These are phyloP conservation scores for Leptothorax acervorum DNA, from an alignment of 2,888 invertebrate species.

Conservation along the genomic window DNA sequence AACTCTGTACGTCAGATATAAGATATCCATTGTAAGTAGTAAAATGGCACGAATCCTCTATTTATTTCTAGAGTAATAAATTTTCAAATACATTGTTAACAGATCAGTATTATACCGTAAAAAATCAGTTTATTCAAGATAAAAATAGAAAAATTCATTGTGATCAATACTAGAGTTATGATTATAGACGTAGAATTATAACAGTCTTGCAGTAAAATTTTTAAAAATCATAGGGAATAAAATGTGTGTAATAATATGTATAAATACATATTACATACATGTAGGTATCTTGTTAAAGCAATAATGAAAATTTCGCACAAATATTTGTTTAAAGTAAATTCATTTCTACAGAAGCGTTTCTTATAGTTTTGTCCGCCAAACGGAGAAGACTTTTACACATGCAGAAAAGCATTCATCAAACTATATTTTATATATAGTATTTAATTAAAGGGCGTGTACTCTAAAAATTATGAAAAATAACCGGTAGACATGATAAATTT, in stretches of 20 bases:
- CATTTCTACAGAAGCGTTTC: not conserved
- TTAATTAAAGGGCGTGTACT: not conserved
- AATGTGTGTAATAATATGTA: not conserved
- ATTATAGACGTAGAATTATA: not conserved
- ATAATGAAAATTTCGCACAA: not conserved
- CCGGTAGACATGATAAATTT: not conserved
- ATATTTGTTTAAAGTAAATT: not conserved
- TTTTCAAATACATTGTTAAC: not conserved
- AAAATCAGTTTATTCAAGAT: not conserved
- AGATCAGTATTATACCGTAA: not conserved
- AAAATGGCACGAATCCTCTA: not conserved
- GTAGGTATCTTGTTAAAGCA: not conserved
- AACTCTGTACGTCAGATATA: not conserved
- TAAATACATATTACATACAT: not conserved
- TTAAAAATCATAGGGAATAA: slow-evolving; percentile 13
- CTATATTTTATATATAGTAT: not conserved
- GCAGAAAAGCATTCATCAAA: not conserved
- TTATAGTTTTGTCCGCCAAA: not conserved
- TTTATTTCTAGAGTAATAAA: not conserved
- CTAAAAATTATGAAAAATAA: slow-evolving; percentile 13
- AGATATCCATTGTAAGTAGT: not conserved
- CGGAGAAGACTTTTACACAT: not conserved
- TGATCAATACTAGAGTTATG: not conserved
- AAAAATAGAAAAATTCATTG: slow-evolving; percentile 6
- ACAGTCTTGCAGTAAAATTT: not conserved